phyloP scores from a whole-genome alignment of 2,113 vertebrate genomes.

The Bothrops jararaca region DNA sequence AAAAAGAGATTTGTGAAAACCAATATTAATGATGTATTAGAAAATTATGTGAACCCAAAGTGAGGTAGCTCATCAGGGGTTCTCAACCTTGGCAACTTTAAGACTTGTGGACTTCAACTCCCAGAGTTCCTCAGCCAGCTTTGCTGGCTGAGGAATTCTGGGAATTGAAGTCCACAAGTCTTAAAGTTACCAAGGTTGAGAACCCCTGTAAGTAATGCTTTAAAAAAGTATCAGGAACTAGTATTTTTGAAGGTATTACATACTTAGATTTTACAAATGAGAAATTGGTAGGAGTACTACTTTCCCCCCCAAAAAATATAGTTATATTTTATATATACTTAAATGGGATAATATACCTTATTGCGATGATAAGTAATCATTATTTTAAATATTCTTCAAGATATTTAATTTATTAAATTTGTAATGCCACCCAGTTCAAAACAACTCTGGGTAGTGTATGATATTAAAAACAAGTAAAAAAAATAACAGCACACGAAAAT shows the following conservation, averaged over 20 bases:
- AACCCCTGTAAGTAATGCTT: not conserved
- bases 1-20: not conserved
- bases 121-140: no score
- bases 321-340: not conserved
- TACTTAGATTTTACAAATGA: not conserved
- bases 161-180: no score
- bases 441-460: not conserved
- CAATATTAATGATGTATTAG: not conserved
- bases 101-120: no score
- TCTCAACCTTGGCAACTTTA: no score
- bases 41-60: not conserved
- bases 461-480: not conserved
- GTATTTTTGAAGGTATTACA: not conserved
- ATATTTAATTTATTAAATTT: not conserved
- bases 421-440: not conserved
- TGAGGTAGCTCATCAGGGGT: not conserved
- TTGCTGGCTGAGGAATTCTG: no score
- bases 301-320: not conserved
- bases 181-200: no score
- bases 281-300: not conserved
- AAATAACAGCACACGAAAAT: not conserved
- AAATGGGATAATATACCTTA: not conserved
- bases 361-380: not conserved
- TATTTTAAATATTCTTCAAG: not conserved
- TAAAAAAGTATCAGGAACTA: not conserved